These are phyloP conservation scores for Sebastes minor DNA, from an alignment of 2,797 vertebrate genomes.

Conservation along the genomic window DNA sequence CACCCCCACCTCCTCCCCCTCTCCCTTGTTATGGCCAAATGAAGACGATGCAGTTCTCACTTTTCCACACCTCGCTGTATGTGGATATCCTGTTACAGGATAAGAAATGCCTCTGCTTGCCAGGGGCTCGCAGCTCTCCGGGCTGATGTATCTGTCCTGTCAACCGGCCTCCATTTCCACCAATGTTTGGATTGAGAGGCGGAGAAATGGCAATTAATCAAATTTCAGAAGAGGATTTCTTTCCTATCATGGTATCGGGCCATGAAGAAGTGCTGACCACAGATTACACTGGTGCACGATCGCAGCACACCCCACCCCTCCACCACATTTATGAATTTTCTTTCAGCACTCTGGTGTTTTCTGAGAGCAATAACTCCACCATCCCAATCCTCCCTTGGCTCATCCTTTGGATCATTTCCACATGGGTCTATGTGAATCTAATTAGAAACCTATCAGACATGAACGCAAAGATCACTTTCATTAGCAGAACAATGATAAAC, in stretches of 20 bases:
- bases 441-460: conserved; percentile 70
- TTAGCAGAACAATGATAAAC: conserved; percentile 67
- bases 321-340: conserved; percentile 67
- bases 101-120: conserved; percentile 75
- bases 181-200: conserved; percentile 78
- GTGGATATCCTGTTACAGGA: conserved; percentile 77
- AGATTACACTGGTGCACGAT: conserved; percentile 58
- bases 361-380: conserved; percentile 60
- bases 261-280: conserved; percentile 75
- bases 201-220: conserved; percentile 75
- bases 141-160: conserved; percentile 77
- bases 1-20: conserved; percentile 38
- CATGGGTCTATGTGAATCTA: conserved; percentile 68
- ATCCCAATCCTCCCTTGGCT: conserved; percentile 42
- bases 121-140: conserved; percentile 61
- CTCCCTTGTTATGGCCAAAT: conserved; percentile 77
- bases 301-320: conserved; percentile 34
- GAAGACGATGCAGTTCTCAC: conserved; percentile 78
- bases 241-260: conserved; percentile 53
- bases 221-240: conserved; percentile 71
- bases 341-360: conserved; percentile 56
- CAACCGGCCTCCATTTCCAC: conserved; percentile 70
- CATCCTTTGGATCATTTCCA: conserved; percentile 59
- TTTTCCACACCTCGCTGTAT: conserved; percentile 74
- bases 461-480: conserved; percentile 72